phyloP scores from a whole-genome alignment of 2,113 vertebrate species.

The Rousettus leschenaultii region DNA sequence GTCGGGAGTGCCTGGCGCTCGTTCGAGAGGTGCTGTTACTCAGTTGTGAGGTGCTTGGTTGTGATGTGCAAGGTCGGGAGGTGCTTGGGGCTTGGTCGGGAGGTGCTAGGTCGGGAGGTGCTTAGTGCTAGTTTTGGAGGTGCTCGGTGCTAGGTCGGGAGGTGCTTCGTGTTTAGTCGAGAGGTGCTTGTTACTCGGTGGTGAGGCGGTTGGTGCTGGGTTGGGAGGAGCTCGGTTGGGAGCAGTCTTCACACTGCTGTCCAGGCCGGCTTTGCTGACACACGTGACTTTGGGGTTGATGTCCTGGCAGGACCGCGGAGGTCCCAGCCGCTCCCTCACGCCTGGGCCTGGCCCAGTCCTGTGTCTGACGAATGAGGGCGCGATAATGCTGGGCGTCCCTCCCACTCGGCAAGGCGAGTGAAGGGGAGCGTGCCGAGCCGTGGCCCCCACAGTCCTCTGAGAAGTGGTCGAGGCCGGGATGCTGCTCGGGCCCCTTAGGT shows the following conservation, averaged over 20 bases:
- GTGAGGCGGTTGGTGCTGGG: not conserved
- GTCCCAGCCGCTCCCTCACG: accelerated
- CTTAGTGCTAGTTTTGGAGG: too few species aligned
- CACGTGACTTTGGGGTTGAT: not conserved
- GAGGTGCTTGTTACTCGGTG: not conserved
- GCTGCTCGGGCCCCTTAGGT: not conserved
- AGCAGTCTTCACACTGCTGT: too few species aligned
- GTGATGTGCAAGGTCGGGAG: not conserved
- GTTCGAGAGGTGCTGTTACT: not conserved
- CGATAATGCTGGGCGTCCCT: too few species aligned
- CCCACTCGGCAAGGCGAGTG: not conserved
- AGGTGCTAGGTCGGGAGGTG: not conserved
- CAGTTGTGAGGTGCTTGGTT: not conserved
- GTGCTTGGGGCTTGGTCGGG: not conserved
- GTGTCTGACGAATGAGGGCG: not conserved
- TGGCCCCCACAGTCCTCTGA: not conserved
- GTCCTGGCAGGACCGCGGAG: not conserved
- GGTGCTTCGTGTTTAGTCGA: not conserved
- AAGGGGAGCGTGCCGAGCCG: accelerated
- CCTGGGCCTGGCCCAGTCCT: accelerated
- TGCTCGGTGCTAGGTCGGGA: not conserved
- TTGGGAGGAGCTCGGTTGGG: not conserved
- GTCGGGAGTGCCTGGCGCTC: not conserved
- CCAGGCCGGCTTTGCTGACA: not conserved
- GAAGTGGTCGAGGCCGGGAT: accelerated